Evolutionary conservation across 2,888 invertebrate genomes (phyloP), one percentile per base, ranked within the genome.

Genomic region (Myopa tessellatipennis): DNA sequence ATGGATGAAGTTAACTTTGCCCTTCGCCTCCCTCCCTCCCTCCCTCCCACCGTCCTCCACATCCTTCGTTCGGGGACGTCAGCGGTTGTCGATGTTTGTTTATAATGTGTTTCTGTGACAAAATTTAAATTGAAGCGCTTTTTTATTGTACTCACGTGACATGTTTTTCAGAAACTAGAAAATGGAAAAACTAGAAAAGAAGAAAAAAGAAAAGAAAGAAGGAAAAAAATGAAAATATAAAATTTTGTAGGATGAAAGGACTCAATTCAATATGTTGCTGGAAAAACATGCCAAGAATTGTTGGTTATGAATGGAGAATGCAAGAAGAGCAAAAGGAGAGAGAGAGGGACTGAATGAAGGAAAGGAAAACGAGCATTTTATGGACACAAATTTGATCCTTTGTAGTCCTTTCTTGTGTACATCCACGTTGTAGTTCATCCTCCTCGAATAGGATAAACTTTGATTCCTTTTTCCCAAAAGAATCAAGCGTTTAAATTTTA

Each of bases 41-140:
- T 65, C 38, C 26, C 65, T 36, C 65, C 34, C n/a, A n/a, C n/a
- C n/a, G n/a, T n/a, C n/a, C 50, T 50, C 26, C 8, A 18, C 18
- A 0, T 50, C 50, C 26, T 1, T 45, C 52, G 50, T n/a, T 50
- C 26, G 16, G 34, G 14, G 38, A 5, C 36, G 61, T 34, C 36
- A 14, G 65, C 36, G 14, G 52, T 70, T 50, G n/a, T 50, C 45
- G 50, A 26, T 68, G 68, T 40, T 68, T 68, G 45, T 18, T 68
- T 68, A 26, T 50, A 45, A 68, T 68, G 45, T 50, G 68, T 18
- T 50, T 68, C 34, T 52, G 52, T 36, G 55, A 52, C 34, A 70
- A 70, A 52, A 70, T 70, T 70, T 70, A 70, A 70, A 70, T 70
- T 70, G 70, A 55, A 70, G 16, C 65, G 38, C 16, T 69, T 70